These are phyloP conservation scores for Limnephilus marmoratus DNA, from an alignment of 2,888 invertebrate species.

Conservation along the genomic window DNA sequence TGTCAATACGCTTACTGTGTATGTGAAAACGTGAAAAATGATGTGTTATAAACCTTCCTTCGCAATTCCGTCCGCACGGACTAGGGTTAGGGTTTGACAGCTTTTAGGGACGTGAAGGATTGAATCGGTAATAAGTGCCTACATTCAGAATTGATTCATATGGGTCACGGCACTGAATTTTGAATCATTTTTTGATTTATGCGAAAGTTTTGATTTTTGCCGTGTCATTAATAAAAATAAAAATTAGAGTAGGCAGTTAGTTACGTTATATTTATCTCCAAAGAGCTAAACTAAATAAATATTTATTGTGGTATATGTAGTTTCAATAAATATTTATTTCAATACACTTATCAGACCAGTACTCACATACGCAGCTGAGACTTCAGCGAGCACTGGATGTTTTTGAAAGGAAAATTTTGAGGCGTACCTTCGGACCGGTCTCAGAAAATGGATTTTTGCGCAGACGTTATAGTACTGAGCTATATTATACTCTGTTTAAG, in stretches of 20 bases:
- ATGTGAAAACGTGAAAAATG: background rate
- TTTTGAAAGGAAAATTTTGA: no score
- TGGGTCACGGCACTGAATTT: background rate
- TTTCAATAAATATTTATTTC: no score
- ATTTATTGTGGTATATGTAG: no score
- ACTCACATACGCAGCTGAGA: no score
- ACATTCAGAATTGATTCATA: background rate
- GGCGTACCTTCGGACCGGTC: no score
- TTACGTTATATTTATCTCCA: background rate
- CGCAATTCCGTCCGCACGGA: background rate
- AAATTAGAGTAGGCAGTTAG: background rate
- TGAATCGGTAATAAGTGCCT: background rate
- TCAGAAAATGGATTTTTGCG: no score
- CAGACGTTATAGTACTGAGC: no score
- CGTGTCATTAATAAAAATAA: background rate
- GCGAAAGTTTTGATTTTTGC: background rate
- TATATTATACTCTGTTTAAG: no score
- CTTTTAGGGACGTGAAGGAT: background rate
- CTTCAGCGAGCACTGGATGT: no score
- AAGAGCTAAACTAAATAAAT: no score
- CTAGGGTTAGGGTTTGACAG: background rate
- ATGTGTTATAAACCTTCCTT: background rate
- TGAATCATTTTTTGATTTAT: background rate
- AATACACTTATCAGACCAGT: no score
- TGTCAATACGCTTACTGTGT: background rate